These are phyloP conservation scores for Basileuterus tristriatus DNA, from an alignment of 2,797 vertebrate genomes.

Conservation along the genomic window DNA sequence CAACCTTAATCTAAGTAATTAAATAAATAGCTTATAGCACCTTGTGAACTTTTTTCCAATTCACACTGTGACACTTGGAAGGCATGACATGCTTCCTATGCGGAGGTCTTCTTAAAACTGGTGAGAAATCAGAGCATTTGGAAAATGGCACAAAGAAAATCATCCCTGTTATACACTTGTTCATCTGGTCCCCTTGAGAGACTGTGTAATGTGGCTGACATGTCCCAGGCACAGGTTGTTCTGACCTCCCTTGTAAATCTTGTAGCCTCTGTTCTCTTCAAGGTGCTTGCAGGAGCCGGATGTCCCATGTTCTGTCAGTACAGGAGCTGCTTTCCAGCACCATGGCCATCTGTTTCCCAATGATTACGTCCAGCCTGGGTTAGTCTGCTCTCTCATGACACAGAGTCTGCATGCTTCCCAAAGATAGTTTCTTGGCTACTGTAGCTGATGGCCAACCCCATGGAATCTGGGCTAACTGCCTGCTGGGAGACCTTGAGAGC, in stretches of 20 bases:
- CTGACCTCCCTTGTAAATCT: neutral
- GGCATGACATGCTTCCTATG: accelerated
- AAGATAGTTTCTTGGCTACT: neutral
- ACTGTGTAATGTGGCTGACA: neutral
- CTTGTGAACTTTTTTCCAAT: neutral
- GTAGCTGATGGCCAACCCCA: neutral
- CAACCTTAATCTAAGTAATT: neutral
- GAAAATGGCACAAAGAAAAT: neutral
- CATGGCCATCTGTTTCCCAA: constrained; percentile 32
- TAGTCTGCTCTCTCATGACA: constrained; percentile 2
- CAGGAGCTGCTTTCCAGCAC: neutral
- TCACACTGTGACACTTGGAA: neutral
- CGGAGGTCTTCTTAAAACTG: accelerated
- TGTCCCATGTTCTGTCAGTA: neutral
- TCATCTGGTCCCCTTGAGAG: neutral
- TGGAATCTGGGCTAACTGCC: accelerated
- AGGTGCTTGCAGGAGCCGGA: neutral
- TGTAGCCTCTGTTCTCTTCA: neutral
- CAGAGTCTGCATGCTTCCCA: neutral
- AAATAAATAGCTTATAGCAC: neutral
- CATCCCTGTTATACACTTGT: neutral
- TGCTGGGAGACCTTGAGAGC: neutral
- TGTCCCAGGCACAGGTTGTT: neutral
- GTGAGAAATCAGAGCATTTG: neutral
- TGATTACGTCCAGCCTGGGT: neutral